Evolutionary conservation across 2,888 invertebrate species (phyloP).

Genomic region (Trachelus iudaicus): DNA sequence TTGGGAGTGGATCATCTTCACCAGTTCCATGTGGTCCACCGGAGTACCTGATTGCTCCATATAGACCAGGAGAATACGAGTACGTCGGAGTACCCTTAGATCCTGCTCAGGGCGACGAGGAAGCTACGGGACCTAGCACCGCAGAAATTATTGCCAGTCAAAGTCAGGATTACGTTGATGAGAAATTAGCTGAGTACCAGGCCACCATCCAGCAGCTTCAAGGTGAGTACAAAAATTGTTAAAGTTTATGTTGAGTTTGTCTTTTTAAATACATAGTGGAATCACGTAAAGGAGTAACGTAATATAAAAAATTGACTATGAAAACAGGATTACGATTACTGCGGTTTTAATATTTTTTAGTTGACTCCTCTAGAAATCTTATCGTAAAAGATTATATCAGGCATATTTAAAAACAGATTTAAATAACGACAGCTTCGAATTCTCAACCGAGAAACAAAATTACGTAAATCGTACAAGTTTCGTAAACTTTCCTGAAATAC

Average conservation of each 20-base stretch:
- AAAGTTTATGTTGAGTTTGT: not conserved
- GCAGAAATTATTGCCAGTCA: slow-evolving; percentile 94
- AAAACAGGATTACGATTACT: no score
- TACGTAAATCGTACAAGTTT: not conserved
- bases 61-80: slow-evolving; percentile 73
- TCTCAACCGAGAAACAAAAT: not conserved
- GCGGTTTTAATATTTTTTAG: no score
- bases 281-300: not conserved
- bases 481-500: not conserved
- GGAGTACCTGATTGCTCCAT: slow-evolving; percentile 64
- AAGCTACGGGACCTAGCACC: slow-evolving; percentile 84
- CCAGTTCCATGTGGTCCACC: slow-evolving; percentile 58
- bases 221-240: slow-evolving; percentile 56
- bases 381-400: no score
- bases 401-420: not conserved
- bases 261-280: not conserved
- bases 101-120: slow-evolving; percentile 76
- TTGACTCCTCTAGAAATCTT: not conserved
- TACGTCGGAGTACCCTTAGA: slow-evolving; percentile 83
- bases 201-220: slow-evolving; percentile 90
- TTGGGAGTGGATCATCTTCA: slow-evolving; percentile 47
- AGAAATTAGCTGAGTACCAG: slow-evolving; percentile 93
- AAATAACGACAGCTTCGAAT: not conserved
- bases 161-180: slow-evolving; percentile 94
- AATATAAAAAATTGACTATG: no score